These are phyloP conservation scores for Nerophis lumbriciformis DNA, from an alignment of 2,113 vertebrate genomes.

Conservation along the genomic window DNA sequence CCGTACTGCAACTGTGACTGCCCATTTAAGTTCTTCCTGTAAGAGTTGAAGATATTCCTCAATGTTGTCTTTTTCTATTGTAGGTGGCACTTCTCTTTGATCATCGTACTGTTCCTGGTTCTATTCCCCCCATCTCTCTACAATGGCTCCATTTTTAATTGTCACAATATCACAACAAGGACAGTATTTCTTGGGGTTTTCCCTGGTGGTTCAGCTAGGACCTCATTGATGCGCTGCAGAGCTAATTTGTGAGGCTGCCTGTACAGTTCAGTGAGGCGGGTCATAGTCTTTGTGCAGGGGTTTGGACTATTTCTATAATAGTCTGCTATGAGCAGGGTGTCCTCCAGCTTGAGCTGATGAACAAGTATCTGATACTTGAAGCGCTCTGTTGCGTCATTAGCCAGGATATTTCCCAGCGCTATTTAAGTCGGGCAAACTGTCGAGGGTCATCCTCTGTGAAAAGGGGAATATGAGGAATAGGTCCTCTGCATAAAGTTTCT, in stretches of 20 bases:
- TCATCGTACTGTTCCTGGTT: too few relatives aligned
- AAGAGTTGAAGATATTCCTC: too few relatives aligned
- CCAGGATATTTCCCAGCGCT: not conserved
- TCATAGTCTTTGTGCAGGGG: too few relatives aligned
- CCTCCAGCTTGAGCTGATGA: not conserved
- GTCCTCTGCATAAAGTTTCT: not conserved
- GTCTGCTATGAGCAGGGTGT: not conserved
- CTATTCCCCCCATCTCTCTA: too few relatives aligned
- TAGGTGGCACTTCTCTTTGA: too few relatives aligned
- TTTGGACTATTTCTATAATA: not conserved
- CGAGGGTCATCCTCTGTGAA: not conserved
- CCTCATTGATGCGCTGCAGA: not conserved
- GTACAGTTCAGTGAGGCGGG: not conserved
- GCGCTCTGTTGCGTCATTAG: not conserved
- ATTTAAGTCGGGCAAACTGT: not conserved
- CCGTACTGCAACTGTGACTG: too few relatives aligned
- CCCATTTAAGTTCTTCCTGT: too few relatives aligned
- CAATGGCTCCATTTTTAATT: too few relatives aligned
- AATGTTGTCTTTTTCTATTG: too few relatives aligned
- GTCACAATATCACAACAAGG: too few relatives aligned
- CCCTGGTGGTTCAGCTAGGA: not conserved
- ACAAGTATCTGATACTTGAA: not conserved
- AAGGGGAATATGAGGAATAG: not conserved
- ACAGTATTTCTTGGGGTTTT: too few relatives aligned
- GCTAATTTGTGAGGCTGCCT: not conserved